Base-by-base conservation (phyloP, 2,113 vertebrate genomes). In the Choloepus hoffmanni region DNA sequence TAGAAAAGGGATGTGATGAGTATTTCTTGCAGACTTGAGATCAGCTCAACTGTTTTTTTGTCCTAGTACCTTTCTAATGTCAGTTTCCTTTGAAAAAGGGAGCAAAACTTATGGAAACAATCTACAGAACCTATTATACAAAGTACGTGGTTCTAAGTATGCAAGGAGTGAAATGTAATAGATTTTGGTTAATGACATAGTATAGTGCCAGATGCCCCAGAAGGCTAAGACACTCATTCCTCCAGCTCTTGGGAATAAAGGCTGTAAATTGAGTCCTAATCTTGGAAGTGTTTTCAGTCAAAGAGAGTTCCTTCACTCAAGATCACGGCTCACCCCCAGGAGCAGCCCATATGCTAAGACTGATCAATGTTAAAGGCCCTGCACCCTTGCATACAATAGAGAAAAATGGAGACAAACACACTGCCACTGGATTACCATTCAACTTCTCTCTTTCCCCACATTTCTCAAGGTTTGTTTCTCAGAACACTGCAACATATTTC, bases 291-390 rank as follows among this genome's bases (percentile, higher is more conserved):
- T 5, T 73, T 94, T 86, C 5, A 67, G 7, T 8, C 63, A 36
- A 58, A 40, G 5, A 79, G 5, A 63, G 2, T 0, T 2, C 2
- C 62, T 65, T 63, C 2, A 19, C 8, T 26, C n/a, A 68, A 21
- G 8, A 55, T 19, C 4, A 48, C 1, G 81, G 5, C 33, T 78
- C 9, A 14, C 10, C 1, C 2, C 0, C 3, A 43, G 0, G 3
- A 28, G 1, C 24, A 76, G 6, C 24, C 9, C 14, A 23, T 23
- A 30, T 10, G 5, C 2, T 73, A 16, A 63, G 16, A 36, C 0
- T 28, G 4, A 21, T 13, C 10, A 63, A 74, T 40, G 0, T n/a
- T 33, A 58, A 83, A 23, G 4, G 5, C 15, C 21, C 65, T 33
- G 36, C 0, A 13, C 2, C 23, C 36, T 63, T 65, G 8, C 21